Conservation (phyloP, 2,113 vertebrate genomes). For the Amphiprion ocellaris region DNA sequence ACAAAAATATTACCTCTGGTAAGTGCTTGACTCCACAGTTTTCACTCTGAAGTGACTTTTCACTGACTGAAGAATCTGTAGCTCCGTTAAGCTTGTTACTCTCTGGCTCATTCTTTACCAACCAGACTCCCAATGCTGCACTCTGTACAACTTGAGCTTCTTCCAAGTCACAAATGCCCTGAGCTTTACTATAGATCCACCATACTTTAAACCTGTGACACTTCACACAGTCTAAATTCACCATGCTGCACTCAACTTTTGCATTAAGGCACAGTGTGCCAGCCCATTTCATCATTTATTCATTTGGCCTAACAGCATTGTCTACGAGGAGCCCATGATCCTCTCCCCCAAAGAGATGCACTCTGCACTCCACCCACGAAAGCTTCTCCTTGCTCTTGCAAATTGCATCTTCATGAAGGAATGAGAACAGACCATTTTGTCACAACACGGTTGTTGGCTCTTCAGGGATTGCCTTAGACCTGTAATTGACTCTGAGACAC, state of each 20-base stretch:
- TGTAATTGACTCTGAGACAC: conserved; percentile 81
- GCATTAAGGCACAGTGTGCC: conserved; percentile 58
- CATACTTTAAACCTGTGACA: conserved; percentile 41
- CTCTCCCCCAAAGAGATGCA: conserved; percentile 54
- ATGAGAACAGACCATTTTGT: conserved; percentile 70
- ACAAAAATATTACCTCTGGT: no score
- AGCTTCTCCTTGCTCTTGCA: conserved; percentile 49
- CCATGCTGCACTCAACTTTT: conserved; percentile 62
- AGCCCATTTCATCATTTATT: conserved; percentile 79
- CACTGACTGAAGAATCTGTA: background rate
- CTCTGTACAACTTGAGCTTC: no score
- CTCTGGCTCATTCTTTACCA: background rate
- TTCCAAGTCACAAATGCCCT: conserved; percentile 14
- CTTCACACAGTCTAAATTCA: conserved; percentile 36
- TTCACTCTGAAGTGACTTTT: background rate
- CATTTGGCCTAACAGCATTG: conserved; percentile 67
- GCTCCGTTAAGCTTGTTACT: background rate
- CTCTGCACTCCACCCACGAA: conserved; percentile 55
- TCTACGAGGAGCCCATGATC: conserved; percentile 76
- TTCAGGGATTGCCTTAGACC: conserved; percentile 64
- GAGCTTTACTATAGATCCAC: conserved; percentile 11
- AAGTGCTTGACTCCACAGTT: background rate
- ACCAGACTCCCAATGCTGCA: no score
- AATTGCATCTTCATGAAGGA: conserved; percentile 74
- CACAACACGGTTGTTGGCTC: conserved; percentile 68